A percentile compares a stretch with the other conserved stretches of the same genome.
Conservation (phyloP, 2,113 vertebrate genomes). For the Sprattus sprattus region DNA sequence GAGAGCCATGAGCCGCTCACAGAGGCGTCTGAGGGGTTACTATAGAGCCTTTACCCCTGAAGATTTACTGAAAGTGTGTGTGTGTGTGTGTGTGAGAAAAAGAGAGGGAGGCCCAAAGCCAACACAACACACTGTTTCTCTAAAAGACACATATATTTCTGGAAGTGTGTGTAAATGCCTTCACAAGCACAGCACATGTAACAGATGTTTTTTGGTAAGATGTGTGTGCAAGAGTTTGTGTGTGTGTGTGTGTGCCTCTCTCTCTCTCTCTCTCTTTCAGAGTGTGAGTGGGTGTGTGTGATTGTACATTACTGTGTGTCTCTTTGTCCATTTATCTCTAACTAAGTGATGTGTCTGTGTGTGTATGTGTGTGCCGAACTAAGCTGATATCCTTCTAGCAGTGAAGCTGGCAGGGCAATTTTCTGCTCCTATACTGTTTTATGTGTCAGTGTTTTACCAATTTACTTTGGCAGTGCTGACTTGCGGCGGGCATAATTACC, state of each 20-base stretch:
- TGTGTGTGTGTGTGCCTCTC: neutral
- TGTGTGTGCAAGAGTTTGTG: neutral
- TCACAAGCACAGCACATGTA: neutral
- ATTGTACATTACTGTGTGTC: neutral
- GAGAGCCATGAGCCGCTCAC: neutral
- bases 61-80: neutral
- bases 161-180: neutral
- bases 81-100: neutral
- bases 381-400: conserved; percentile 44
- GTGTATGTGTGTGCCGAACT: neutral
- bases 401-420: conserved; percentile 37
- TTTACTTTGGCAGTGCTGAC: conserved; percentile 46
- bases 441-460: conserved; percentile 43
- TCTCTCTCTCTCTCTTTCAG: neutral
- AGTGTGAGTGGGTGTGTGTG: neutral
- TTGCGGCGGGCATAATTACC: conserved; percentile 40
- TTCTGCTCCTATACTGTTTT: conserved; percentile 51
- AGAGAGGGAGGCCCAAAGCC: neutral
- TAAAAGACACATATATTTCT: conserved; percentile 53
- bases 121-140: conserved; percentile 31
- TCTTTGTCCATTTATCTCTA: neutral
- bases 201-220: neutral
- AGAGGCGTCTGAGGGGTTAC: conserved; percentile 22
- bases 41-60: neutral
- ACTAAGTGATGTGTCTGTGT: neutral